Percentiles rank a stretch among this genome's conserved stretches.
These are phyloP conservation scores for Psammodynastes pulverulentus DNA, from an alignment of 2,113 vertebrate genomes.

Conservation along the genomic window DNA sequence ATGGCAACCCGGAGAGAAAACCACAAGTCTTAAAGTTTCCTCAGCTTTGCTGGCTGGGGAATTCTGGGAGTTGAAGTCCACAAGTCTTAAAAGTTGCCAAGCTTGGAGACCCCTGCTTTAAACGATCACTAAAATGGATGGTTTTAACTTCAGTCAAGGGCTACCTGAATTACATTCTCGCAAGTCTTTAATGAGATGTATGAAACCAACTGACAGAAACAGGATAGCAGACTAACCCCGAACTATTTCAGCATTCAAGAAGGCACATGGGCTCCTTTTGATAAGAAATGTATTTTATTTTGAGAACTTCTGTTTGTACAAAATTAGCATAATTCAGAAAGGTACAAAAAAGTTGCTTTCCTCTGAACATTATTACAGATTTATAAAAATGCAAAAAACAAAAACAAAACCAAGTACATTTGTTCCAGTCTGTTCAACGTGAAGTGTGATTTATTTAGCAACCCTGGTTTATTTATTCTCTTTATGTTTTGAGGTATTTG, in stretches of 20 bases:
- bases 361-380: slow-evolving; percentile 61
- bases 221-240: not conserved
- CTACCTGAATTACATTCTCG: not conserved
- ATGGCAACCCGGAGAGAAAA: too few relatives aligned
- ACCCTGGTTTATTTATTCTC: slow-evolving; percentile 40
- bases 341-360: slow-evolving; percentile 55
- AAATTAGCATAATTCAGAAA: slow-evolving; percentile 58
- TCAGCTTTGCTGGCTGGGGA: too few relatives aligned
- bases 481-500: slow-evolving; percentile 66
- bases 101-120: too few relatives aligned
- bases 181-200: not conserved
- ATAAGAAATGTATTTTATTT: slow-evolving; percentile 74
- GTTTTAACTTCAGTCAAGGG: not conserved
- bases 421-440: slow-evolving; percentile 67
- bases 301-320: slow-evolving; percentile 68
- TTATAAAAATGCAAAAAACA: slow-evolving; percentile 32
- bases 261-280: not conserved
- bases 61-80: too few relatives aligned
- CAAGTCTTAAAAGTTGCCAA: too few relatives aligned
- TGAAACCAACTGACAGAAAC: not conserved
- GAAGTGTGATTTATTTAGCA: slow-evolving; percentile 40
- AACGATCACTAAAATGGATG: not conserved
- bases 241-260: not conserved
- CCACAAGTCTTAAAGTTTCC: too few relatives aligned
- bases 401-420: slow-evolving; percentile 48